These are phyloP conservation scores for Drosophila prolongata DNA, from an alignment of 2,888 invertebrate species.

Conservation along the genomic window DNA sequence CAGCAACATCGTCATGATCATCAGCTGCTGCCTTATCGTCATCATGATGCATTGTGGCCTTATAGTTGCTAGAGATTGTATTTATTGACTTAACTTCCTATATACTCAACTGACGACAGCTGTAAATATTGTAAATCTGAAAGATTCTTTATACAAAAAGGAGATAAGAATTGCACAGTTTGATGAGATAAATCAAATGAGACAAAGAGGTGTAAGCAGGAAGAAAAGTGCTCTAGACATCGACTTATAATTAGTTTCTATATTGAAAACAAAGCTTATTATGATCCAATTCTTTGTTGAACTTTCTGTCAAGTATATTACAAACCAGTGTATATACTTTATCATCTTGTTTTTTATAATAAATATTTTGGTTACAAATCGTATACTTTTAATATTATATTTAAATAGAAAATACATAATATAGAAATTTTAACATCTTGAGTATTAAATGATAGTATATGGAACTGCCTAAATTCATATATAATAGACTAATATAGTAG, in stretches of 20 bases:
- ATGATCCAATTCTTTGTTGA: not conserved
- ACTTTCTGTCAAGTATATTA: not conserved
- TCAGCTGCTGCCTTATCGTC: slow-evolving; percentile 13
- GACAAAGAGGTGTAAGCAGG: slow-evolving; percentile 29
- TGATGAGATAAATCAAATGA: slow-evolving; percentile 10
- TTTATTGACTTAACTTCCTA: slow-evolving; percentile 61
- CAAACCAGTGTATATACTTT: too few relatives aligned
- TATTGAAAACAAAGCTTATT: not conserved
- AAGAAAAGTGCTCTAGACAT: not conserved
- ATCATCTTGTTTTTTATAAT: too few relatives aligned
- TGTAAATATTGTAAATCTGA: slow-evolving; percentile 18
- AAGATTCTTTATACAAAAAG: slow-evolving; percentile 6
- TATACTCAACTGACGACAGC: slow-evolving; percentile 43
- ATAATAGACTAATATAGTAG: too few relatives aligned
- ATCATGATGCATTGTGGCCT: slow-evolving; percentile 35
- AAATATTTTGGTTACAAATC: too few relatives aligned
- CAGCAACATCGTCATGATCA: slow-evolving; percentile 46
- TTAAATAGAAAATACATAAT: not conserved
- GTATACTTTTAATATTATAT: too few relatives aligned
- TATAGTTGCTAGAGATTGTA: slow-evolving; percentile 36
- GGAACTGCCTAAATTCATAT: too few relatives aligned
- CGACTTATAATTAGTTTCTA: not conserved
- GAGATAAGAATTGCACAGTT: slow-evolving; percentile 16
- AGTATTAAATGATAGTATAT: too few relatives aligned
- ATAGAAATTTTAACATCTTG: not conserved